Evolutionary conservation across 2,888 invertebrate species (phyloP).

Genomic region (Ectobius pallidus): DNA sequence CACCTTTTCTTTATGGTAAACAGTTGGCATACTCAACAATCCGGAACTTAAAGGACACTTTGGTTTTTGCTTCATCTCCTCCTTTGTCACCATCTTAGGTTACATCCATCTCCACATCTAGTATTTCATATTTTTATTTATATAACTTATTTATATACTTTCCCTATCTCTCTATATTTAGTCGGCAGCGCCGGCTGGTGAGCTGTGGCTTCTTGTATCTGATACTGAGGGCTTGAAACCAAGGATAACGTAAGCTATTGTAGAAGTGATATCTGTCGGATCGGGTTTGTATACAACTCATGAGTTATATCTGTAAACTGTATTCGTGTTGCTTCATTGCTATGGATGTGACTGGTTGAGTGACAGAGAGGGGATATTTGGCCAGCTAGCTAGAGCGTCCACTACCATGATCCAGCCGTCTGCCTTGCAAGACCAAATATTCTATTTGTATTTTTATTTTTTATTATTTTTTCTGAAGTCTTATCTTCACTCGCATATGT

Average conservation of each 20-base stretch:
- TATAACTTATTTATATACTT: slow-evolving; percentile 32
- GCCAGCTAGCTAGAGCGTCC: slow-evolving; percentile 31
- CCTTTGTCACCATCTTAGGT: slow-evolving; percentile 41
- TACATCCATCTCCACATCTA: slow-evolving; percentile 40
- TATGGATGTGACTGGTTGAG: slow-evolving; percentile 29
- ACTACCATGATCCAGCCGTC: slow-evolving; percentile 33
- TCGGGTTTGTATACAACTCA: slow-evolving; percentile 3
- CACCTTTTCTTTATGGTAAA: slow-evolving; percentile 40
- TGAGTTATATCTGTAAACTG: slow-evolving; percentile 42
- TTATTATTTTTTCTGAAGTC: slow-evolving; percentile 30
- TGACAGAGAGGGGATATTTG: slow-evolving; percentile 15
- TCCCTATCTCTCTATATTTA: slow-evolving; percentile 30
- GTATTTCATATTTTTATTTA: slow-evolving; percentile 29
- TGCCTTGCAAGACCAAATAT: slow-evolving; percentile 28
- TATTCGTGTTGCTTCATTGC: slow-evolving; percentile 38
- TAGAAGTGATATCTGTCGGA: slow-evolving; percentile 3
- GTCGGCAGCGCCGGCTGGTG: slow-evolving; percentile 20
- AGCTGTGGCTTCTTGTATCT: slow-evolving; percentile 1
- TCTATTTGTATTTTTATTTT: not conserved
- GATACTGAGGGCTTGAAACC: slow-evolving; percentile 8
- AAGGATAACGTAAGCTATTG: slow-evolving; percentile 18
- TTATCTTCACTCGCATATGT: slow-evolving; percentile 36
- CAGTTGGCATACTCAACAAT: slow-evolving; percentile 41
- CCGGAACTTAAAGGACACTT: slow-evolving; percentile 45
- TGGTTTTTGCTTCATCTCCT: slow-evolving; percentile 43